Evolutionary conservation across 35 echinoderm and acorn worm species (phyloP), one percentile per base, ranked within the genome.

Genomic region (Apostichopus japonicus): DNA sequence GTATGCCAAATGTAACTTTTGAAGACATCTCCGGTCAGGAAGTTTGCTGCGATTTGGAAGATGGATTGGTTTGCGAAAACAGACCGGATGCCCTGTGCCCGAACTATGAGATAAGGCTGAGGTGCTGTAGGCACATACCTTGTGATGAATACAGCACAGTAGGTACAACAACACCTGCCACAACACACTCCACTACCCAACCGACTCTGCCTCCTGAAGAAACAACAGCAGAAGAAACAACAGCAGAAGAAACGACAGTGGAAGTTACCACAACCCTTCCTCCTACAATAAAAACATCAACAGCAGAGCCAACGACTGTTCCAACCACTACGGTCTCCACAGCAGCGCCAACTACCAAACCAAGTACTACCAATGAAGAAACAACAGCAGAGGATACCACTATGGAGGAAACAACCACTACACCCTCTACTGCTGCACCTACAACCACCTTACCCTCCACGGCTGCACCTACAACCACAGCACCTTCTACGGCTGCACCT

Each of bases 31-130:
- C 86, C 23, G 86, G 86, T n/a, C 86, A 89, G 63, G 86, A 89
- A 73, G 86, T 89, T 1, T 89, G 86, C 61, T 89, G 86, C 53
- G 67, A 89, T 24, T 22, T 89, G 23, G 86, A 89, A 72, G 86
- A 89, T 73, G 86, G 86, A 19, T 53, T 89, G 63, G 86, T 89
- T 17, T 89, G 86, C 53, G 54, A 89, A 24, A 89, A 89, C 51
- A 67, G 5, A 73, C 86, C 86, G 8, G 21, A 72, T 10, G 86
- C 86, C 17, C 56, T 21, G 24, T 89, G 86, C 24, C 25, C 24
- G n/a, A 89, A 89, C 86, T 89, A 89, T 89, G 86, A 89, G 62
- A 89, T 89, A 0, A 67, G 86, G 19, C 8, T 89, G 10, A 89
- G 33, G 62, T 89, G 86, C 61, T 89, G 86, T 73, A 88, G 62